Conservation (phyloP, 1,140 invertebrate species). For the Paramacrobiotus metropolitanus region DNA sequence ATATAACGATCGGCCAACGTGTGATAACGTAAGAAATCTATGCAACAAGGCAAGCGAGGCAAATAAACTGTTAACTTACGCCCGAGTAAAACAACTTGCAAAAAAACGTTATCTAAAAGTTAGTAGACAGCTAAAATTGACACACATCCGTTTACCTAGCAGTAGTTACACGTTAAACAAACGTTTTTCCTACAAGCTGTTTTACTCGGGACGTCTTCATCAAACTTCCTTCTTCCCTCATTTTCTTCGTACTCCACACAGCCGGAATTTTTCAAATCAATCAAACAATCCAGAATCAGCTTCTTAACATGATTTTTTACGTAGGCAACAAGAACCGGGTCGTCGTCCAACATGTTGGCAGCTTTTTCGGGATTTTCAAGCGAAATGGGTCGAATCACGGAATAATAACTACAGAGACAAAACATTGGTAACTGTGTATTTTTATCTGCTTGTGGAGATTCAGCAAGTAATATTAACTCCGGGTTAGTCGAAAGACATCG, state of each 20-base stretch:
- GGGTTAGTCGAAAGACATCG: conserved; percentile 77
- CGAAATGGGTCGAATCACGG: too few species aligned
- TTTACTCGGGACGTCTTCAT: too few species aligned
- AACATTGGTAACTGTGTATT: conserved; percentile 9
- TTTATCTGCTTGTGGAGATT: neutral
- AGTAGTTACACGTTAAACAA: too few species aligned
- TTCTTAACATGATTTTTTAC: conserved; percentile 35
- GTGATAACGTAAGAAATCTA: too few species aligned
- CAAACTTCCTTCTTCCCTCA: neutral
- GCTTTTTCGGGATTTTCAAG: neutral
- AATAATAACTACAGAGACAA: conserved; percentile 36
- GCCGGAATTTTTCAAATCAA: conserved; percentile 41
- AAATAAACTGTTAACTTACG: too few species aligned
- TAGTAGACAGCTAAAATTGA: too few species aligned
- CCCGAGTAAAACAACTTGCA: too few species aligned
- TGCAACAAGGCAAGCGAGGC: too few species aligned
- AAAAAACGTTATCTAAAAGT: too few species aligned
- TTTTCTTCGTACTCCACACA: conserved; percentile 33
- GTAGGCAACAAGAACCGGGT: conserved; percentile 41
- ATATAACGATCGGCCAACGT: neutral
- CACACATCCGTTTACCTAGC: too few species aligned
- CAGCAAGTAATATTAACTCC: conserved; percentile 17
- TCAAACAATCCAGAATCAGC: conserved; percentile 52
- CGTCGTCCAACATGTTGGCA: conserved; percentile 24
- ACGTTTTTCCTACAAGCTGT: too few species aligned